phyloP scores from a whole-genome alignment of 2,113 vertebrate species.

The Trichomycterus rosablanca region DNA sequence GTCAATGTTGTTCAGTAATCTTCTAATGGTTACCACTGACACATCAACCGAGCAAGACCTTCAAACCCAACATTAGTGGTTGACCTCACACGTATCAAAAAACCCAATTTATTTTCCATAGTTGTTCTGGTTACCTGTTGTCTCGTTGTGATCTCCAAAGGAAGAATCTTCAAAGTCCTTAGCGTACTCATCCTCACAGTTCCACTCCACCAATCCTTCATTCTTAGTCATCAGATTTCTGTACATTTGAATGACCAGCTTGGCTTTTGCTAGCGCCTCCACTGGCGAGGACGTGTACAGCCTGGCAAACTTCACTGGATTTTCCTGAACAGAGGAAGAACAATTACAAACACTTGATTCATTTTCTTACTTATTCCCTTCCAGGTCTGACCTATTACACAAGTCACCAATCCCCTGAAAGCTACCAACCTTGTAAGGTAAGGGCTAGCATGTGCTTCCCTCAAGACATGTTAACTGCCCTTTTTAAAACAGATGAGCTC shows the following conservation, averaged over 20 bases:
- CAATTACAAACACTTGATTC: not conserved
- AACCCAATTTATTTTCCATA: not conserved
- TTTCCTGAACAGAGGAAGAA: conserved; percentile 39
- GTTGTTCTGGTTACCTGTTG: conserved; percentile 39
- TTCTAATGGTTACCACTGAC: no score
- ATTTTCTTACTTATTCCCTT: no score
- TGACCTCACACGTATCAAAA: no score
- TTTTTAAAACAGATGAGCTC: no score
- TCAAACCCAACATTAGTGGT: no score
- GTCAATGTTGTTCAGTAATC: no score
- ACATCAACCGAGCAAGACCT: no score
- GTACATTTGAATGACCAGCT: conserved; percentile 49
- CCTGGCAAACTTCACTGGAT: conserved; percentile 45
- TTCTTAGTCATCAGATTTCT: conserved; percentile 45
- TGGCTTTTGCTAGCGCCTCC: conserved; percentile 41
- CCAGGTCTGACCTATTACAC: no score
- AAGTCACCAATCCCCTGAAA: no score
- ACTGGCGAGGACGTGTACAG: conserved; percentile 37
- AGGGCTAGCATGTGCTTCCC: no score
- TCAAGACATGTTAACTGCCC: no score
- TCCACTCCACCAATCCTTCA: conserved; percentile 45
- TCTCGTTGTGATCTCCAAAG: conserved; percentile 7
- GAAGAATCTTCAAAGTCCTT: conserved; percentile 39
- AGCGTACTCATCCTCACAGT: conserved; percentile 51
- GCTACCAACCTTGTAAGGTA: no score